These are phyloP conservation scores for Ramphastos sulfuratus DNA, from an alignment of 2,113 vertebrate genomes.

Conservation along the genomic window DNA sequence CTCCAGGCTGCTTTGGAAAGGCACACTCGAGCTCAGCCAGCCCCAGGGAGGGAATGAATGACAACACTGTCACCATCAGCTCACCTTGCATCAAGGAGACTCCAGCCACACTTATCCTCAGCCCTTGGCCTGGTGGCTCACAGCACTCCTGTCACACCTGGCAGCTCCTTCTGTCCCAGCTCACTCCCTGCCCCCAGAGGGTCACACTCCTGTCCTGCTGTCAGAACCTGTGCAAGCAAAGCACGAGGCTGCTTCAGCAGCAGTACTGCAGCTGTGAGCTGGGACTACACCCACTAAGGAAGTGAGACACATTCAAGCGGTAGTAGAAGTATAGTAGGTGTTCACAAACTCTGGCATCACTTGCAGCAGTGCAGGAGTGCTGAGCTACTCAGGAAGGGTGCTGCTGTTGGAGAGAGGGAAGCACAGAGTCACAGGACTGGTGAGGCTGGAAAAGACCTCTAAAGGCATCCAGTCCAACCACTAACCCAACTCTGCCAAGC, in stretches of 20 bases:
- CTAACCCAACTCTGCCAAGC: too few species aligned
- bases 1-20: neutral
- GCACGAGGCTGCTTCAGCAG: neutral
- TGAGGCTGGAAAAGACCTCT: too few species aligned
- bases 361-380: neutral
- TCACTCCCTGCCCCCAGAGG: neutral
- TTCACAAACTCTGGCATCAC: neutral
- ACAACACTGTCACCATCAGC: neutral
- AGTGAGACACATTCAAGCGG: neutral
- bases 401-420: neutral
- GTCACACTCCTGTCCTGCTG: neutral
- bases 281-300: neutral
- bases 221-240: neutral
- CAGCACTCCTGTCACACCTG: rapidly evolving
- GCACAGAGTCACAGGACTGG: too few species aligned
- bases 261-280: neutral
- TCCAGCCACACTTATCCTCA: neutral
- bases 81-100: neutral
- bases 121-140: neutral
- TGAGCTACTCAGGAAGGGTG: neutral
- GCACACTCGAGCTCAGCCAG: neutral
- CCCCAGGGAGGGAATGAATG: neutral
- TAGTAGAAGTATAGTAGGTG: neutral
- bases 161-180: neutral
- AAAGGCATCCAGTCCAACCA: too few species aligned